Evolutionary conservation across 2,113 vertebrate genomes (phyloP), one percentile per base, ranked within the genome.

Genomic region (Sebastes schlegelii): DNA sequence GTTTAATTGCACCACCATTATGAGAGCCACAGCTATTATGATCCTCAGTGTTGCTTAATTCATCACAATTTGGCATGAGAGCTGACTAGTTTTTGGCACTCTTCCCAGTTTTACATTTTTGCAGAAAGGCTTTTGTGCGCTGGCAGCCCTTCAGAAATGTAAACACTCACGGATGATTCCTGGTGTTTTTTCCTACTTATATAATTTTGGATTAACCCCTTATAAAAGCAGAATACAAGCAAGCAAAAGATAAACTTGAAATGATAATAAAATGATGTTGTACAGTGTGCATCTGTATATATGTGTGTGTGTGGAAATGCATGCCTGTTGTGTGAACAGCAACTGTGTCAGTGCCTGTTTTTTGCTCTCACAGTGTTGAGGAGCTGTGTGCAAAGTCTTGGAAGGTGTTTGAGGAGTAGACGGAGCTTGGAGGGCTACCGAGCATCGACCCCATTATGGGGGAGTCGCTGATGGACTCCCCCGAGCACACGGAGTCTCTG

Each of bases 321-420:
- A 46, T 82, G 69, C 81, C 42, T 82, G 73, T 79, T 82, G 73
- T 79, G 71, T 76, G 76, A 75, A 76, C 76, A 72, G 69, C 71
- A 12, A 5, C 60, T 40, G 81, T 48, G 83, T 72, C 86, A 74
- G 85, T n/a, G 10, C 77, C 52, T 54, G 67, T 55, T 67, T 75
- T 79, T 75, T 79, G 83, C 92, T 90, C 93, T 96, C 96, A 99
- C 95, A 99, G 96, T 86, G 98, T 99, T 68, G 98, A 99, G 0
- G 98, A 99, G 94, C 96, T 99, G 92, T 99, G 98, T 92, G 97
- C 98, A 54, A 96, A 98, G 96, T 99, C 97, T 77, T 91, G 95
- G 88, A 98, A 94, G 74, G 97, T 95, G 92, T 96, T 95, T 19
- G 97, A 96, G 92, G 96, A 95, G 64, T 98, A 99, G 94, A 94